Evolutionary conservation across 2,797 vertebrate genomes (phyloP).

Genomic region (Acridotheres tristis): DNA sequence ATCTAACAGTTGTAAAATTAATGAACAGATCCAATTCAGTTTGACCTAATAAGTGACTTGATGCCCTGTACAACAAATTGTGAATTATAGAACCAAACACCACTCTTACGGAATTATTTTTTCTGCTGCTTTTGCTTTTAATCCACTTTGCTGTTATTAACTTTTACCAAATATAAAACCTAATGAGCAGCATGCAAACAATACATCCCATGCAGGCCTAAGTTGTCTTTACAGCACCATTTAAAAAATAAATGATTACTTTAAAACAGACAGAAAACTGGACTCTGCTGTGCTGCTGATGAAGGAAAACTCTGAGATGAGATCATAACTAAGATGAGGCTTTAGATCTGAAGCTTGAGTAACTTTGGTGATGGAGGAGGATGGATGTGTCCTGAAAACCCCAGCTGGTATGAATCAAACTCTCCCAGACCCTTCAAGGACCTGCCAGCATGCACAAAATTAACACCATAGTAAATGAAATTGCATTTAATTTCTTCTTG

Average conservation of each 20-base stretch:
- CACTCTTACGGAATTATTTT: not conserved
- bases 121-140: not conserved
- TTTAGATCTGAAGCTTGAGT: not conserved
- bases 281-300: not conserved
- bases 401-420: not conserved
- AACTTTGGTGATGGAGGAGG: not conserved
- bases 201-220: not conserved
- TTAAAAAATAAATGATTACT: not conserved
- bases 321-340: not conserved
- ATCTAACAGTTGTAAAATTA: not conserved
- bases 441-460: not conserved
- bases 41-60: not conserved
- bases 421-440: not conserved
- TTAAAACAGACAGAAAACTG: not conserved
- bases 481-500: not conserved
- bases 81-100: not conserved
- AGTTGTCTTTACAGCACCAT: not conserved
- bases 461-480: not conserved
- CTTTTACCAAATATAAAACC: not conserved
- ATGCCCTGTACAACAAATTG: not conserved
- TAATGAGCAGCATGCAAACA: not conserved
- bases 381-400: not conserved
- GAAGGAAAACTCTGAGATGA: not conserved
- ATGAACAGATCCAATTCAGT: not conserved
- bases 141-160: not conserved